These are phyloP conservation scores for Yponomeuta evonymella DNA, from an alignment of 2,888 invertebrate species.

Conservation along the genomic window DNA sequence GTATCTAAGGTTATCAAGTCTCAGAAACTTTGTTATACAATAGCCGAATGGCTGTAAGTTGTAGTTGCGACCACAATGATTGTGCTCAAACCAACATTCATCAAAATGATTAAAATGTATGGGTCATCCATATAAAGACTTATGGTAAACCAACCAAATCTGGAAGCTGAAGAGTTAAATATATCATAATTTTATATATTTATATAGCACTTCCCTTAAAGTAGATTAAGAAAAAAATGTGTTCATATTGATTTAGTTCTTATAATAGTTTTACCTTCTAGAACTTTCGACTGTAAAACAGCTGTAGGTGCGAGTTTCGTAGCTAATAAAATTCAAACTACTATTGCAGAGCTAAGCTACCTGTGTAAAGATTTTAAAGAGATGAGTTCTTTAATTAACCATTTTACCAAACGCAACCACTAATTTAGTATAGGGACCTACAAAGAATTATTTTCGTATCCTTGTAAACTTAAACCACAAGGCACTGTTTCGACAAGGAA, in stretches of 20 bases:
- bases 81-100: conserved; percentile 1
- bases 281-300: conserved; percentile 67
- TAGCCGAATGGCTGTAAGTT: no score
- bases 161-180: not conserved
- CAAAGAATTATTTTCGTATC: conserved; percentile 6
- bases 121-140: not conserved
- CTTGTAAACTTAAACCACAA: conserved; percentile 23
- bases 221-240: conserved; percentile 70
- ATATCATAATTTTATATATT: conserved; percentile 7
- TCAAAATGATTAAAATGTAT: not conserved
- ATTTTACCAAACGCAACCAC: not conserved
- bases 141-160: not conserved
- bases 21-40: no score
- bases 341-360: conserved; percentile 14
- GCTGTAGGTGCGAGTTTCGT: conserved; percentile 37
- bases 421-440: not conserved
- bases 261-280: conserved; percentile 53
- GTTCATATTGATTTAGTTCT: conserved; percentile 70
- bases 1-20: no score
- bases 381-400: not conserved
- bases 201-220: conserved; percentile 16
- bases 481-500: conserved; percentile 21
- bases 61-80: not conserved
- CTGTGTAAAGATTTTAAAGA: not conserved
- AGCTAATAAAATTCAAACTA: conserved; percentile 2